These are phyloP conservation scores for Propithecus perrieri DNA, from an alignment of 2,797 vertebrate species.

Conservation along the genomic window DNA sequence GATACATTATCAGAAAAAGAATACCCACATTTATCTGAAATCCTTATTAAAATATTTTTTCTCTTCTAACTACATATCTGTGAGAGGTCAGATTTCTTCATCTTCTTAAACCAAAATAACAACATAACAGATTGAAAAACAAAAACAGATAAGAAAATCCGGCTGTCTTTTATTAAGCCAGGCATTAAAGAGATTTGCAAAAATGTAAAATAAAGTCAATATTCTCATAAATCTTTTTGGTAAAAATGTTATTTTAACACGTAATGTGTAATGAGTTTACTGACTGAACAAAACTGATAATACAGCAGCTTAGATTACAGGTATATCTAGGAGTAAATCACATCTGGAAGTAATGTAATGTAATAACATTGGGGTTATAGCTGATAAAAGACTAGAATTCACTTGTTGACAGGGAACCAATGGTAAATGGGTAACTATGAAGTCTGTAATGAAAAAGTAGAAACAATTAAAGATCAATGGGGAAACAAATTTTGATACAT, in stretches of 20 bases:
- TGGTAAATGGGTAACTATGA: neutral
- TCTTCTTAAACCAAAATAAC: neutral
- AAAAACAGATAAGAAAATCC: too few species aligned
- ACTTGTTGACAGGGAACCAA: neutral
- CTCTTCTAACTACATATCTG: neutral
- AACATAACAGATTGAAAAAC: neutral
- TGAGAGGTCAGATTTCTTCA: neutral
- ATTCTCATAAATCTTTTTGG: neutral
- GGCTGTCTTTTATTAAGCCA: neutral
- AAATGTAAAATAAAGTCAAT: neutral
- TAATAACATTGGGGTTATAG: neutral
- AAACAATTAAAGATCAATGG: neutral
- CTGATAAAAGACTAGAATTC: neutral
- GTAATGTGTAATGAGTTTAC: neutral
- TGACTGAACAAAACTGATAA: neutral
- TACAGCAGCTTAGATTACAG: neutral
- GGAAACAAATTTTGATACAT: neutral
- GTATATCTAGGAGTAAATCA: neutral
- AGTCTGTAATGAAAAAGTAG: neutral
- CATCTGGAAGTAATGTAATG: neutral
- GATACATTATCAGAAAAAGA: neutral
- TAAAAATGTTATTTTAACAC: neutral
- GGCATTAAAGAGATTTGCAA: neutral
- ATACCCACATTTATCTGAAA: neutral
- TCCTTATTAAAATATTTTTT: neutral